These are phyloP conservation scores for Cerceris ruficornis DNA, from an alignment of 2,888 invertebrate genomes.

Conservation along the genomic window DNA sequence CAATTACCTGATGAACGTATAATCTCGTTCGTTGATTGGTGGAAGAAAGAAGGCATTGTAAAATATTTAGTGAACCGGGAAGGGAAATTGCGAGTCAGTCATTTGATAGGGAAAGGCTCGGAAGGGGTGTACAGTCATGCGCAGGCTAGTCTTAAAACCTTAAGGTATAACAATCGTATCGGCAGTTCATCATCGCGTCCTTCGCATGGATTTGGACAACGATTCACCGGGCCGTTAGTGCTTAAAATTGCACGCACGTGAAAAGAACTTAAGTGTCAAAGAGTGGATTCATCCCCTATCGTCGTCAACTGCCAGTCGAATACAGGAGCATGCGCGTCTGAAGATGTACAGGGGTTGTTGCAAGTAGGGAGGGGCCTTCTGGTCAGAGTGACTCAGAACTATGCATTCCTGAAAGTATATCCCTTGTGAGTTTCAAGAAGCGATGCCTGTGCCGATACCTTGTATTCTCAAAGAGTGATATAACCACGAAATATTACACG, in stretches of 20 bases:
- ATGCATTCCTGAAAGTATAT: conserved; percentile 64
- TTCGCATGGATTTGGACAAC: conserved; percentile 10
- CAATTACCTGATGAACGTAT: background rate
- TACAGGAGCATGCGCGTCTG: conserved; percentile 72
- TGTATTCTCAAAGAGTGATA: conserved; percentile 13
- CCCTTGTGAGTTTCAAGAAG: conserved; percentile 42
- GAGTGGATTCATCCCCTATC: conserved; percentile 67
- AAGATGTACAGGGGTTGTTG: conserved; percentile 72
- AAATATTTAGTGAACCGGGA: background rate
- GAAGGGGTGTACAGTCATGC: conserved; percentile 45
- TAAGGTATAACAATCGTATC: conserved; percentile 27
- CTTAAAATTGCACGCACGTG: conserved; percentile 21
- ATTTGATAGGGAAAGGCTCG: conserved; percentile 22
- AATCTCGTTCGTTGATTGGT: background rate
- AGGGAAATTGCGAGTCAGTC: conserved; percentile 20
- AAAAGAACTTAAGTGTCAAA: conserved; percentile 14
- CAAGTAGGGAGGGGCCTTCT: conserved; percentile 75
- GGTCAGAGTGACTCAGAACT: conserved; percentile 72
- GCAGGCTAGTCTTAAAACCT: conserved; percentile 25
- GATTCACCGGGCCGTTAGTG: conserved; percentile 1
- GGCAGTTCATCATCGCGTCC: conserved; percentile 27
- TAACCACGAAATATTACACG: conserved; percentile 14
- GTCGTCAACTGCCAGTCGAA: conserved; percentile 42
- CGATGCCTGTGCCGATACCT: conserved; percentile 24
- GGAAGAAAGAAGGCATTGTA: background rate